These are phyloP conservation scores for Metellina segmentata DNA, from an alignment of 2,888 invertebrate genomes.

Conservation along the genomic window DNA sequence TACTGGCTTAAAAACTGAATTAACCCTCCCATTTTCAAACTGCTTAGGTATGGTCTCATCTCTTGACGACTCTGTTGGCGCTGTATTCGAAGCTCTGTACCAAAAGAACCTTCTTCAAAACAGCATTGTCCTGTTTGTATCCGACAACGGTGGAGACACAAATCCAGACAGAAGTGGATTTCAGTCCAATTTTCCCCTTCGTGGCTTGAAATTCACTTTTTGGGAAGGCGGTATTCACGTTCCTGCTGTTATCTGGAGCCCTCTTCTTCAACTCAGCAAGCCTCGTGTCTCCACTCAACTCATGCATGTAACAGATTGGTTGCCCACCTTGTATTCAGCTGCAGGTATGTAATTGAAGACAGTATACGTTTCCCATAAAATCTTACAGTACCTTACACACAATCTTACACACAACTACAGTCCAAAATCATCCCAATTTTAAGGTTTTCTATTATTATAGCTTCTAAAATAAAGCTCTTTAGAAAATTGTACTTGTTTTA, in stretches of 20 bases:
- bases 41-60: slow-evolving; percentile 89
- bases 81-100: slow-evolving; percentile 87
- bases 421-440: too few relatives aligned
- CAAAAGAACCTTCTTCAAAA: slow-evolving; percentile 87
- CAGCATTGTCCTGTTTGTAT: slow-evolving; percentile 91
- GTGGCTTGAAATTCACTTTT: slow-evolving; percentile 84
- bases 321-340: slow-evolving; percentile 90
- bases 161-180: neutral
- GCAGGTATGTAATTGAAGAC: slow-evolving; percentile 83
- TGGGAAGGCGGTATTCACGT: slow-evolving; percentile 96
- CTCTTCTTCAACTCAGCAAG: slow-evolving; percentile 83
- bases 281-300: slow-evolving; percentile 85
- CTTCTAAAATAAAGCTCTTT: too few relatives aligned
- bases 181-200: slow-evolving; percentile 85
- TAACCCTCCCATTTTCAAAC: neutral
- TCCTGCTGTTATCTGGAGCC: slow-evolving; percentile 90
- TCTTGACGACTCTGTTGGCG: slow-evolving; percentile 91
- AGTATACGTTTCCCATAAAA: too few relatives aligned
- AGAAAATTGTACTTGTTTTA: too few relatives aligned
- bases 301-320: slow-evolving; percentile 92
- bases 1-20: too few relatives aligned
- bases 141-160: slow-evolving; percentile 90
- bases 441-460: too few relatives aligned
- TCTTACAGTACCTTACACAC: too few relatives aligned
- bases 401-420: too few relatives aligned